Base-by-base conservation (phyloP, 2,888 invertebrate species). In the Formica aserva region DNA sequence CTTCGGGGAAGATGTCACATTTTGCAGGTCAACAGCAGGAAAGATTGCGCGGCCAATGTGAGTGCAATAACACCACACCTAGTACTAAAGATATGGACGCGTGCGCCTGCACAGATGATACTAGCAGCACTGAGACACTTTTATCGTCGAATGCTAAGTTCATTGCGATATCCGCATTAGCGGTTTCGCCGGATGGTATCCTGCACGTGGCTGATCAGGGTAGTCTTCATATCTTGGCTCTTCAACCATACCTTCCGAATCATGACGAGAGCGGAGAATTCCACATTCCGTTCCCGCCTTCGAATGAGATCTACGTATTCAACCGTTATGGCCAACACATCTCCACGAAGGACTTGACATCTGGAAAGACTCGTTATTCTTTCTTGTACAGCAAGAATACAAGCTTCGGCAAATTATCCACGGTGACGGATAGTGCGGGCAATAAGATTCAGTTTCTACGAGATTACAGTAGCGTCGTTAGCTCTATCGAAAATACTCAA, bases 301-400 rank as follows among this genome's bases (percentile, higher is more conserved):
- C 98, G 0, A 98, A 98, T 89, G 99, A 99, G 95, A 96, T 99
- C 85, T 98, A 98, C 93, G 98, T 98, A 1, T 98, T 98, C 95
- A 98, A 98, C 95, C 96, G 98, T 98, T 98, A 98, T 93, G 99
- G 99, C 0, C 99, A 99, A 94, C 99, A 99, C 95, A 97, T 98
- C 38, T 97, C 98, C 38, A 99, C 99, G 2, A 98, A 98, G 94
- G 99, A 99, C 95, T 95, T 99, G 84, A 98, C 99, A 67, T 99
- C 99, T n/a, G 98, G 98, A 69, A 98, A 98, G 95, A 98, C 98
- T 6, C 96, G 98, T 94, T 99, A 99, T 95, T 98, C 98, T 69
- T 99, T 99, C 96, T 96, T 99, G 35, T 99, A 99, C 95, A 99
- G 98, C 69, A 99, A 99, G 93, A 99, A 98, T 94, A 98, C 98